These are phyloP conservation scores for Micropoecilia bifurca DNA, from an alignment of 2,797 vertebrate species.

Conservation along the genomic window DNA sequence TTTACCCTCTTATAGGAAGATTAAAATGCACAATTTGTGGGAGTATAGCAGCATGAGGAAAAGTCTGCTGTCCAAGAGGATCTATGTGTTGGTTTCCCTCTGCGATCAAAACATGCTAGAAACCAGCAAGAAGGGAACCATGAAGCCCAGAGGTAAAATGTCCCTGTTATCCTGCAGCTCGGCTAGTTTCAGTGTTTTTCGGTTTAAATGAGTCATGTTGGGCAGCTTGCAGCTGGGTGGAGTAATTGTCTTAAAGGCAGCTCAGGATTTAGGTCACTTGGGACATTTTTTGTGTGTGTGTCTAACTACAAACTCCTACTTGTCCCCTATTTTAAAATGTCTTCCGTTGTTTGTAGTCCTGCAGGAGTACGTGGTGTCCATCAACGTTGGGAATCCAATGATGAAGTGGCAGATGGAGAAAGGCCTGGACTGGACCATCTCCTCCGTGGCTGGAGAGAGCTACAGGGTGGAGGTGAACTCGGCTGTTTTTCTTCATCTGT, in stretches of 20 bases:
- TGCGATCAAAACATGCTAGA: constrained; percentile 10
- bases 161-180: not conserved
- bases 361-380: constrained; percentile 63
- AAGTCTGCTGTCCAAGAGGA: constrained; percentile 68
- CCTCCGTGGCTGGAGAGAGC: constrained; percentile 78
- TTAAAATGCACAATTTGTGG: constrained; percentile 63
- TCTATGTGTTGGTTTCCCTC: constrained; percentile 63
- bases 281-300: not conserved
- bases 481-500: not conserved
- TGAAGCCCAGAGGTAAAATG: constrained; percentile 30
- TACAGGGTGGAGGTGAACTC: constrained; percentile 74
- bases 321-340: not conserved
- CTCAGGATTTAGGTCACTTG: not conserved
- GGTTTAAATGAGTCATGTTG: constrained; percentile 41
- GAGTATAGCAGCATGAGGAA: constrained; percentile 70
- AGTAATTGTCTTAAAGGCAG: not conserved
- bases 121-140: constrained; percentile 1
- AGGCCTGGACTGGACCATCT: constrained; percentile 75
- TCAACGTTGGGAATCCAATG: constrained; percentile 67
- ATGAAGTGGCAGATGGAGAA: constrained; percentile 75
- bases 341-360: constrained; percentile 39
- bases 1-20: constrained; percentile 38
- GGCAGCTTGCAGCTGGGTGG: constrained; percentile 41
- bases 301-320: constrained; percentile 2
- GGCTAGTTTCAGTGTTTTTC: not conserved